Percentiles rank a stretch among this genome's conserved stretches.
Evolutionary conservation across 2,797 vertebrate species (phyloP).

Genomic region (Hoplostethus atlanticus): DNA sequence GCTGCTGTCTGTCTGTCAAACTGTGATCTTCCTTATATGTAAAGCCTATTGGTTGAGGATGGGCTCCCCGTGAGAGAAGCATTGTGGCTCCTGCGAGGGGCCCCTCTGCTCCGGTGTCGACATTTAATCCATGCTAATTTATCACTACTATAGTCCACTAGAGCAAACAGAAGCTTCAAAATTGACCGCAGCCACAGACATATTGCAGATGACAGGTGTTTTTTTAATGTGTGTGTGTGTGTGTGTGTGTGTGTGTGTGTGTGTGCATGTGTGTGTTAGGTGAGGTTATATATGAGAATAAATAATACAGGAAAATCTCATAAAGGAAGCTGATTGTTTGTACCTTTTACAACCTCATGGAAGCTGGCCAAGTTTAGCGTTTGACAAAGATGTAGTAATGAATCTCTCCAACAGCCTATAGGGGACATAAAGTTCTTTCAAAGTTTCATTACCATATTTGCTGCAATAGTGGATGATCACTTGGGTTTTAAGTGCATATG

Average conservation of each 20-base stretch:
- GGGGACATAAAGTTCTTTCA: slow-evolving; percentile 21
- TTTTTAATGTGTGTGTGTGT: slow-evolving; percentile 15
- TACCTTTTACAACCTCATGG: slow-evolving; percentile 56
- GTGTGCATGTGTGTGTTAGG: slow-evolving; percentile 1
- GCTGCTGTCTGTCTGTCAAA: slow-evolving; percentile 10
- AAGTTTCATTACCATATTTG: slow-evolving; percentile 72
- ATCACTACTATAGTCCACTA: slow-evolving; percentile 65
- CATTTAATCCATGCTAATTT: slow-evolving; percentile 83
- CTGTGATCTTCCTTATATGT: slow-evolving; percentile 14
- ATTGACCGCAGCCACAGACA: slow-evolving; percentile 47
- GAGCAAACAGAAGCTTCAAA: slow-evolving; percentile 59
- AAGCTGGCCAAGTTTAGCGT: slow-evolving; percentile 55
- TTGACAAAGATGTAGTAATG: slow-evolving; percentile 60
- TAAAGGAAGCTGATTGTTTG: slow-evolving; percentile 55
- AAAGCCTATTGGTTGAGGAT: slow-evolving; percentile 49
- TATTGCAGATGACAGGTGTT: slow-evolving; percentile 50
- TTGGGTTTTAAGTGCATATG: slow-evolving; percentile 57
- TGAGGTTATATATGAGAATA: slow-evolving; percentile 42
- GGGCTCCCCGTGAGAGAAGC: slow-evolving; percentile 44
- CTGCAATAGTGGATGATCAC: slow-evolving; percentile 64
- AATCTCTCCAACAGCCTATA: slow-evolving; percentile 63
- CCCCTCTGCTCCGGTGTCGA: slow-evolving; percentile 71
- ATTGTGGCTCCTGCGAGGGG: slow-evolving; percentile 49
- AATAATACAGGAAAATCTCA: slow-evolving; percentile 39
- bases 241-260: not conserved